Base-by-base conservation (phyloP, 2,797 vertebrate genomes). In the Podarcis siculus region DNA sequence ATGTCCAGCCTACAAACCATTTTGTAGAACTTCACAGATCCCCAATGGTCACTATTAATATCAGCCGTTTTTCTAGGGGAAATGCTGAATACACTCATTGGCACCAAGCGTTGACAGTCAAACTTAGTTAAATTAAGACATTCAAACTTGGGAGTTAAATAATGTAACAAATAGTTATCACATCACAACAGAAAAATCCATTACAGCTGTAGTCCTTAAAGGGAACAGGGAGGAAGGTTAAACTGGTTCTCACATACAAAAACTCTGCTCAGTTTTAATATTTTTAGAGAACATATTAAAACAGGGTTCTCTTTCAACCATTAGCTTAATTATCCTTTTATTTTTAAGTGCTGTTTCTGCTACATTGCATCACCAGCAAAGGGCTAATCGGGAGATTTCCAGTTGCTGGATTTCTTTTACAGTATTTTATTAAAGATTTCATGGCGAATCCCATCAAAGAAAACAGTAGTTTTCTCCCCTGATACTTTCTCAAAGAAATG, bases 381-480 rank as follows among this genome's bases (percentile, higher is more conserved):
- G 90, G 86, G 90, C 93, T 92, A 90, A 94, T 88, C n/a, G 69
- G 80, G 82, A 86, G 64, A 23, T 58, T 95, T 95, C 91, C 87
- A 87, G 86, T 45, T 45, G 61, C 32, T 27, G 86, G 66, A 91
- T 55, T 86, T 92, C 77, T 88, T 61, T 17, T 61, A 42, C 42
- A 42, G 42, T 42, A 19, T 61, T 64, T 64, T 79, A 90, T 92
- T 64, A 19, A 39, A 86, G 1, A 2, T 85, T 83, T 27, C 87
- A 9, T 10, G 72, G 84, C 6, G 1, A 81, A 71, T 19, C 87
- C 85, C 88, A 90, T 30, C 83, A 45, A 78, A 76, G 89, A 77
- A 84, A 45, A 81, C 85, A 79, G 95, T 90, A 93, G 72, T 91
- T 96, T 94, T 95, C 93, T 89, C 91, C 92, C 91, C 92, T 92